Base-by-base conservation (phyloP, 2,888 invertebrate genomes). In the Cryptocheilus praepositus region DNA sequence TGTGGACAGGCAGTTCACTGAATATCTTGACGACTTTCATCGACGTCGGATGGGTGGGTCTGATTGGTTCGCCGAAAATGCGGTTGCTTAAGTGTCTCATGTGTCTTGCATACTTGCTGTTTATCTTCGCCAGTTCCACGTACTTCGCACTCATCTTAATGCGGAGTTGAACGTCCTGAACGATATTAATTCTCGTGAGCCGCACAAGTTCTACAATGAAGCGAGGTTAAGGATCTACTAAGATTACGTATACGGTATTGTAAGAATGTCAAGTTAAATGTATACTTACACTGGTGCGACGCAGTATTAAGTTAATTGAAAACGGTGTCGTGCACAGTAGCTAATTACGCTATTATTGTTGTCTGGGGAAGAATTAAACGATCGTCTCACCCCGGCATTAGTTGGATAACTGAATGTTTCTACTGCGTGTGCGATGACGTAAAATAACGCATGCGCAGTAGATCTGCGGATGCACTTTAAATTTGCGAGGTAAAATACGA, bases 61-160 rank as follows among this genome's bases (percentile, higher is more conserved):
- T 91, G 0, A 93, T 93, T 0, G 96, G 95, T 89, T 98, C 97
- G 0, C 95, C 95, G 86, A 98, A 98, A 81, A 98, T 97, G 77
- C 94, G 91, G 81, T 95, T 95, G 25, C 96, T 95, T 16, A 98
- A 90, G 53, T 94, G 92, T 77, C 94, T 93, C 96, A 98, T 98
- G 54, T 95, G 92, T 2, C 91, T 91, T 0, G 96, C 95, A 88
- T 98, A 98, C n/a, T n/a, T n/a, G n/a, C n/a, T n/a, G n/a, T n/a
- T n/a, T n/a, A n/a, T n/a, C n/a, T n/a, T n/a, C n/a, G n/a, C n/a
- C n/a, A n/a, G n/a, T n/a, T n/a, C n/a, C n/a, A n/a, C n/a, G n/a
- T n/a, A n/a, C 82, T 92, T 93, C 0, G 96, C 95, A 0, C 93
- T 90, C 43, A 92, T 90, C 78, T 93, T 93, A 11, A 93, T 91